Evolutionary conservation across 2,888 invertebrate species (phyloP).

Genomic region (Homarus gammarus): DNA sequence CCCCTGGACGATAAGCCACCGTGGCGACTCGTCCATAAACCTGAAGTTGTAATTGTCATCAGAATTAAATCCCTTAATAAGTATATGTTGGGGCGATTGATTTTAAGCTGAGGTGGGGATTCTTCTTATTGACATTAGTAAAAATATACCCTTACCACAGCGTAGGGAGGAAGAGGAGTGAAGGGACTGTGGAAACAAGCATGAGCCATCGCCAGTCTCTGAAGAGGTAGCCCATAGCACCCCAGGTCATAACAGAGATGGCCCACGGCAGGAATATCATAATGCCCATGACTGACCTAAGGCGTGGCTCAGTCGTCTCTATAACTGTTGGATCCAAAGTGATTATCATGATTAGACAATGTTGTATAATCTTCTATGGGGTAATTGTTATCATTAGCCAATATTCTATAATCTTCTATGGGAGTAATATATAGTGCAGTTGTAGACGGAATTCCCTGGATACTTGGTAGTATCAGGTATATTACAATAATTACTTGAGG

Average conservation of each 20-base stretch:
- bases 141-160: constrained; percentile 48
- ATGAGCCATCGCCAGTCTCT: constrained; percentile 67
- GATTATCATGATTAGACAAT: background rate
- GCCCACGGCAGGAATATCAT: constrained; percentile 57
- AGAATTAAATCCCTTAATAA: too few relatives aligned
- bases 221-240: constrained; percentile 47
- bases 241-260: constrained; percentile 45
- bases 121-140: too few relatives aligned
- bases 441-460: too few relatives aligned
- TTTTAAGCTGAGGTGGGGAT: too few relatives aligned
- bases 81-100: too few relatives aligned
- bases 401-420: too few relatives aligned
- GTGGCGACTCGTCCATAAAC: constrained; percentile 66
- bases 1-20: constrained; percentile 64
- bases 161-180: constrained; percentile 29
- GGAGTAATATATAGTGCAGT: too few relatives aligned
- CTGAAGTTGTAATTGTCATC: too few relatives aligned
- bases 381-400: background rate
- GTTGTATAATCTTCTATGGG: background rate
- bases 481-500: too few relatives aligned
- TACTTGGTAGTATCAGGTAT: too few relatives aligned
- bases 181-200: constrained; percentile 41
- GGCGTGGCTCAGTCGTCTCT: constrained; percentile 43
- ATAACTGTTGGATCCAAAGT: constrained; percentile 27
- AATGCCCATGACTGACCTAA: constrained; percentile 54